A percentile compares a stretch with the other conserved stretches of the same genome.
Conservation (phyloP, 2,888 invertebrate genomes). For the Anodontia alba region DNA sequence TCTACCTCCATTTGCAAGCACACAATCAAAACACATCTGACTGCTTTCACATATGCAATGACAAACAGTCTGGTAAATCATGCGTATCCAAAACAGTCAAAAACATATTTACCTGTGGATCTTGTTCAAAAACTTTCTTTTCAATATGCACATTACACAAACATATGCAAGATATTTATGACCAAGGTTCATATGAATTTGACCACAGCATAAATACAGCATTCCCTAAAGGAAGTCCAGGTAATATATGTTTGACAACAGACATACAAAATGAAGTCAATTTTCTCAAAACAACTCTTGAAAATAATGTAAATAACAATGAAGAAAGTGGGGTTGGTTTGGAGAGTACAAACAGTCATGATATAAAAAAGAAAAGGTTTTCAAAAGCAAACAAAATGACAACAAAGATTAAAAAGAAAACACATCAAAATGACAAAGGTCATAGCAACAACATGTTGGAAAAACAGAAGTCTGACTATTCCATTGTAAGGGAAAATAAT, state of each 20-base stretch:
- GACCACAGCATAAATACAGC: constrained; percentile 3
- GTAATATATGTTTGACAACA: background rate
- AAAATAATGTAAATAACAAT: background rate
- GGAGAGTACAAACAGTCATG: background rate
- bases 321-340: background rate
- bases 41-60: constrained; percentile 6
- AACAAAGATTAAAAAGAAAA: background rate
- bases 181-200: constrained; percentile 7
- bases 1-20: constrained; percentile 7
- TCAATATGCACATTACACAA: constrained; percentile 8
- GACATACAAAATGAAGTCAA: background rate
- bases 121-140: constrained; percentile 9
- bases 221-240: background rate
- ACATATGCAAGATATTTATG: constrained; percentile 3
- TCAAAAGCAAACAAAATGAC: background rate
- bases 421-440: too few relatives aligned
- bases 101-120: constrained; percentile 3
- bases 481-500: too few relatives aligned
- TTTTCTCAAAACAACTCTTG: background rate
- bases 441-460: too few relatives aligned
- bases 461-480: too few relatives aligned
- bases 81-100: background rate
- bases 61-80: background rate
- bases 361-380: background rate
- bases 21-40: background rate